Evolutionary conservation across 1,140 invertebrate genomes (phyloP), one percentile per base, ranked within the genome.

Genomic region (Patella vulgata): DNA sequence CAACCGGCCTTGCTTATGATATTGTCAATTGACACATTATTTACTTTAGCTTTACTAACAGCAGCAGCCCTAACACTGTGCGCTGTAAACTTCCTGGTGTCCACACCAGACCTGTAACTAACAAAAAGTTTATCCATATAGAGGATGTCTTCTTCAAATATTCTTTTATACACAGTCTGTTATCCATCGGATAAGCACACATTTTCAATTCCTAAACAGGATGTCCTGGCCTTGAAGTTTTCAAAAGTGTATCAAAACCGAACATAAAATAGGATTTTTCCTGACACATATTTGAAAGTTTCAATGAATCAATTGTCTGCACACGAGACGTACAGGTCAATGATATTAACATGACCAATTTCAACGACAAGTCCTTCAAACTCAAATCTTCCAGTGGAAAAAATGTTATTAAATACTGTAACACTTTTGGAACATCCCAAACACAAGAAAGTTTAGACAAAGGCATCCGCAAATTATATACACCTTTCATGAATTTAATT

Each of bases 401-500:
- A 12, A 55, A 40, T n/a, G 11, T 46, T 36, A 53, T 43, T 21
- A 66, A 17, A 50, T 61, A 63, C 25, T 5, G 21, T 21, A 69
- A 54, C 23, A 64, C 66, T 14, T 25, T 2, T 19, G 43, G 40
- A 12, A 59, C 57, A 59, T 68, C 46, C 60, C 56, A 68, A 25
- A 40, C 61, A 8, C 1, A 14, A 14, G 23, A 36, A 51, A 59
- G 63, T 40, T 23, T 46, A 30, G 66, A 51, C 28, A 53, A 31
- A 17, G 50, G 28, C 2, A 56, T 60, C 51, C 44, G 63, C 14
- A 46, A 33, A 30, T 48, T 56, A 51, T 53, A 70, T 2, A 66
- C 31, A 17, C 67, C 59, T 54, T 50, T 51, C 58, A 66, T 30
- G 39, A 50, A 59, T 43, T 56, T 50, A n/a, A 14, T 43, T 3